A percentile compares a stretch with the other conserved stretches of the same genome.
Conservation (phyloP, 2,113 vertebrate genomes). For the Rhinoderma darwinii region DNA sequence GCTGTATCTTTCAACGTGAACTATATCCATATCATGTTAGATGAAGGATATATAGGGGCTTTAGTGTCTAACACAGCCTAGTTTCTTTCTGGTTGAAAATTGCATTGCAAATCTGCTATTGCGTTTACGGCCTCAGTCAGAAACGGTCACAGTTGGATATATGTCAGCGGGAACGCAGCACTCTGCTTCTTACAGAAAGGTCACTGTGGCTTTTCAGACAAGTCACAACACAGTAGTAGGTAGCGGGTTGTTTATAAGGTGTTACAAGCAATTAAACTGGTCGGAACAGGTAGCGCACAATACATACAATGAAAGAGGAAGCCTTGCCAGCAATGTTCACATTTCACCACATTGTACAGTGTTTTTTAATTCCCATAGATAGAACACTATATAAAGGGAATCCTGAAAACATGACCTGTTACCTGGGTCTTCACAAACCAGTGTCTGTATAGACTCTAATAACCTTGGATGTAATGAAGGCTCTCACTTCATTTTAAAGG, state of each 20-base stretch:
- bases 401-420: no score
- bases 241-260: constrained; percentile 3
- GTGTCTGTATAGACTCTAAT: no score
- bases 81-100: constrained; percentile 27
- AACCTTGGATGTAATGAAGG: no score
- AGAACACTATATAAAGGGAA: no score
- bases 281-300: neutral
- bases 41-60: neutral
- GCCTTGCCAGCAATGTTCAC: neutral
- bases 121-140: constrained; percentile 31
- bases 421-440: no score
- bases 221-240: constrained; percentile 3
- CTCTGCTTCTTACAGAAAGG: constrained; percentile 38
- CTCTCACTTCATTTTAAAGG: no score
- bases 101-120: constrained; percentile 30
- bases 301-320: neutral
- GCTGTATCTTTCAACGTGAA: neutral
- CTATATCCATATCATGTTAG: neutral
- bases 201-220: constrained; percentile 49
- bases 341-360: neutral
- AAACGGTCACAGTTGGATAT: constrained; percentile 16
- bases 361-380: no score
- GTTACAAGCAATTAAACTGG: constrained; percentile 31
- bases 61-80: neutral
- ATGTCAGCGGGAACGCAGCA: constrained; percentile 14